These are phyloP conservation scores for Urosaurus nigricauda DNA, from an alignment of 2,797 vertebrate species.

Conservation along the genomic window DNA sequence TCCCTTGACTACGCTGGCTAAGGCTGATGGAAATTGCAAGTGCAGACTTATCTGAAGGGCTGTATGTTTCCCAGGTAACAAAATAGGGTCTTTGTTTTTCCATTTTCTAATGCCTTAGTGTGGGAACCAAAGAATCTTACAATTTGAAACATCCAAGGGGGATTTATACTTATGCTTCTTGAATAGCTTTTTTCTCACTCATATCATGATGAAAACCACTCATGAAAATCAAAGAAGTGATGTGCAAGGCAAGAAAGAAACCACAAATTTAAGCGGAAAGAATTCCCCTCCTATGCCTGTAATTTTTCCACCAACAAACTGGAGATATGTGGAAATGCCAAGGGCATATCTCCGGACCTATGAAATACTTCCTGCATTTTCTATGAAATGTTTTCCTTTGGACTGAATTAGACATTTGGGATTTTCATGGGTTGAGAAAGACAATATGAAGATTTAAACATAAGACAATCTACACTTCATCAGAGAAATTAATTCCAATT, in stretches of 20 bases:
- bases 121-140: background rate
- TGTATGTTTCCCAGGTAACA: background rate
- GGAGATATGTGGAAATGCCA: background rate
- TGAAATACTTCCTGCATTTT: background rate
- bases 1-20: too few relatives aligned
- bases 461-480: background rate
- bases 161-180: background rate
- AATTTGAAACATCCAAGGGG: background rate
- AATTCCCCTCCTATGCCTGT: background rate
- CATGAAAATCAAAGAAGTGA: background rate
- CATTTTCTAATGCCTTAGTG: background rate
- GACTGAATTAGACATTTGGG: background rate
- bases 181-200: background rate
- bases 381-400: background rate
- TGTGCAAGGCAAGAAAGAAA: background rate
- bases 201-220: background rate
- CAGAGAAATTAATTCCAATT: background rate
- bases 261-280: background rate
- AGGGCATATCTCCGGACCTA: background rate
- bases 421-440: background rate
- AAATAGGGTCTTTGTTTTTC: too few relatives aligned
- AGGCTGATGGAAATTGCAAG: too few relatives aligned
- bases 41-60: too few relatives aligned
- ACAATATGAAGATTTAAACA: background rate
- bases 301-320: background rate